Evolutionary conservation across 2,797 vertebrate genomes (phyloP).

Genomic region (Fringilla coelebs): DNA sequence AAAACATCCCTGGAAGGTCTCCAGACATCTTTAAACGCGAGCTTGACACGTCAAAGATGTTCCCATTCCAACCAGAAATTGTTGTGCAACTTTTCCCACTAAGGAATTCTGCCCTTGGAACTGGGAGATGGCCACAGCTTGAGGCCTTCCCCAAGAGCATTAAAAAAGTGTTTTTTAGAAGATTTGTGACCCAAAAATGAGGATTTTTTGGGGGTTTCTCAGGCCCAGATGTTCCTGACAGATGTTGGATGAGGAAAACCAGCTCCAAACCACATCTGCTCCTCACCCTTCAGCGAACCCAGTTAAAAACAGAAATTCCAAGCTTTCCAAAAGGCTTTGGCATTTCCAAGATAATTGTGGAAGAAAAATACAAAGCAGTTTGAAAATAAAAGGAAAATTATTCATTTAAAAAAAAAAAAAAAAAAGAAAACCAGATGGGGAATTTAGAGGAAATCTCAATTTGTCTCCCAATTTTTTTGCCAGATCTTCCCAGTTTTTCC

Average conservation of each 20-base stretch:
- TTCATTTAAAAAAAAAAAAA: too few species aligned
- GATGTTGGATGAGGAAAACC: not conserved
- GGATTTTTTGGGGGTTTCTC: not conserved
- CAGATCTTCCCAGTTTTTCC: not conserved
- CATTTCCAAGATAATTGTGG: not conserved
- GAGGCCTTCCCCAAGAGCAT: not conserved
- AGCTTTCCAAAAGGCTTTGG: not conserved
- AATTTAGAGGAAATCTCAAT: not conserved
- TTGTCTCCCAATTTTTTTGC: not conserved
- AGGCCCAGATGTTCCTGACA: slow-evolving; percentile 9
- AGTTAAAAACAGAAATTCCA: not conserved
- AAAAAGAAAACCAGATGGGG: fast-evolving
- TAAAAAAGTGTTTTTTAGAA: not conserved
- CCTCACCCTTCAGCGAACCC: not conserved
- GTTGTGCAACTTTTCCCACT: not conserved
- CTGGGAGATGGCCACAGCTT: not conserved
- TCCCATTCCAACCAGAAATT: not conserved
- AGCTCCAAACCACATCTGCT: slow-evolving; percentile 12
- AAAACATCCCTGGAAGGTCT: not conserved
- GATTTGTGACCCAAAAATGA: not conserved
- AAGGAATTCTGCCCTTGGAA: not conserved
- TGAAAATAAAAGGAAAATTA: not conserved
- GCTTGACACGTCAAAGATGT: not conserved
- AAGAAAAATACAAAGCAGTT: fast-evolving
- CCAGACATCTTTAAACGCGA: not conserved